Conservation (phyloP, 2,797 vertebrate genomes). For the Loriculus beryllinus region DNA sequence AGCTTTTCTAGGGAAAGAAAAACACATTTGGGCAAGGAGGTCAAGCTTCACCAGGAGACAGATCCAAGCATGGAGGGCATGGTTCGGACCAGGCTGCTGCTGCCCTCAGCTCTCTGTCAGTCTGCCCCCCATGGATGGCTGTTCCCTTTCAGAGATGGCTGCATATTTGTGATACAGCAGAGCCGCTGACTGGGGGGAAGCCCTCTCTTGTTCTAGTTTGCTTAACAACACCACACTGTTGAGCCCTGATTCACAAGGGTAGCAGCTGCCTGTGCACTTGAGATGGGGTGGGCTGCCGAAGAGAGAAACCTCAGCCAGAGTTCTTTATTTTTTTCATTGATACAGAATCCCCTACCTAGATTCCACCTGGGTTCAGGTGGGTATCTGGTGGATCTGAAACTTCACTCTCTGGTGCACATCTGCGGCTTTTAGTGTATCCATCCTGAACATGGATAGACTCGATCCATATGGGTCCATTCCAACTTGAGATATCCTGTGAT, state of each 20-base stretch:
- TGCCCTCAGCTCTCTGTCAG: neutral
- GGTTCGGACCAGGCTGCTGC: neutral
- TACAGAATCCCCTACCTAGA: neutral
- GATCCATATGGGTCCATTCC: neutral
- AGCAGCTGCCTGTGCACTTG: neutral
- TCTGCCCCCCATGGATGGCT: neutral
- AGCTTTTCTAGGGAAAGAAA: neutral
- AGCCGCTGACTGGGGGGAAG: neutral
- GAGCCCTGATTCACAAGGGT: neutral
- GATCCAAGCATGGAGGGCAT: neutral
- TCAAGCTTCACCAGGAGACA: fast-evolving
- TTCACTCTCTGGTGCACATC: neutral
- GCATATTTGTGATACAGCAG: neutral
- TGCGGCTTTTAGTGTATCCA: neutral
- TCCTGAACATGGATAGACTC: neutral
- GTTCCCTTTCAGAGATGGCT: neutral
- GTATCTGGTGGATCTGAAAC: neutral
- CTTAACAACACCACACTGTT: fast-evolving
- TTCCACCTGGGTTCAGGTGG: neutral
- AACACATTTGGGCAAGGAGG: neutral
- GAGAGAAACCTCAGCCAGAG: neutral
- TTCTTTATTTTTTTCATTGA: neutral
- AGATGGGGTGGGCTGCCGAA: neutral
- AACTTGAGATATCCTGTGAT: neutral
- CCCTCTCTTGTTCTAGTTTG: neutral